Evolutionary conservation across 2,113 vertebrate species (phyloP), one percentile per base, ranked within the genome.

Genomic region (Aplodontia rufa): DNA sequence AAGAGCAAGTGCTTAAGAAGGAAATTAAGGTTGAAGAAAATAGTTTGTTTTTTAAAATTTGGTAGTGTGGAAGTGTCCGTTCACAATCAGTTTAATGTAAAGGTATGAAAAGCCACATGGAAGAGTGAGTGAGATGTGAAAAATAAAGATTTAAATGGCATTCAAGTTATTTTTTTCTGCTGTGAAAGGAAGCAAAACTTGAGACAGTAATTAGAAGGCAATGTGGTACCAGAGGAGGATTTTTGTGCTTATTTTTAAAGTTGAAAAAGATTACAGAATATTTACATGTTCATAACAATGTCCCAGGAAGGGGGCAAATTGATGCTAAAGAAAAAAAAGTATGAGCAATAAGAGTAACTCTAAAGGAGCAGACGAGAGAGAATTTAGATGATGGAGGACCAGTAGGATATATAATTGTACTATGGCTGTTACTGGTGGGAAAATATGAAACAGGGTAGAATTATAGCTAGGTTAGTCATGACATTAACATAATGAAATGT

Each of bases 211-310:
- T 26, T 86, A 75, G 68, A 82, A 49, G 20, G 60, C 51, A 94
- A 0, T 71, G 6, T 93, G 60, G 24, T 9, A 30, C 90, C 32
- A 86, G 37, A 90, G 35, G 16, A 72, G 9, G 35, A 13, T 76
- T 89, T 80, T 66, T 32, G 4, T 60, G 62, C 90, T 83, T n/a
- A 20, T 79, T 93, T 95, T 93, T 55, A 49, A 66, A 93, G 22
- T 49, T 91, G 47, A 55, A 17, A 92, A 37, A 35, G 71, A 87
- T 55, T 74, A 64, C 26, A 84, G 60, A 87, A 11, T 91, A 53
- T 89, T 93, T 91, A 30, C 68, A 69, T 20, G 6, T 86, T 90
- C 13, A 45, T 80, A 86, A 89, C 35, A 92, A 79, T 90, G 58
- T 89, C 11, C 32, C 20, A 69, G 35, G 26, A 42, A 17, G 85